A percentile compares a stretch with the other conserved stretches of the same genome.
Conservation (phyloP, 1,140 invertebrate genomes). For the Drosophila mayri region DNA sequence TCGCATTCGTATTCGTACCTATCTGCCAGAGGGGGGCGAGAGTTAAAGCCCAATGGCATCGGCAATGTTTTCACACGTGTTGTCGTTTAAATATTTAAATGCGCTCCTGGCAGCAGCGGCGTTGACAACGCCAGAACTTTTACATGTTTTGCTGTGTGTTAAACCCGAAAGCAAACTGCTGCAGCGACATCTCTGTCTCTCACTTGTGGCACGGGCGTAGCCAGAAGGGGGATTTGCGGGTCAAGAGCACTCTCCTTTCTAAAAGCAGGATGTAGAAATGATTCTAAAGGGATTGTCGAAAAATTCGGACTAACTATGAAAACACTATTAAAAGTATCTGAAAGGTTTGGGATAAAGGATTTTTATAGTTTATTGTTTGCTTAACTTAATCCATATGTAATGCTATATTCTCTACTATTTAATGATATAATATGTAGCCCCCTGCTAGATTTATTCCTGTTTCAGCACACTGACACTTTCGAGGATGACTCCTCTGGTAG, state of each 20-base stretch:
- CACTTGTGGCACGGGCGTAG: conserved; percentile 10
- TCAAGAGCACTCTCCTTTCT: neutral
- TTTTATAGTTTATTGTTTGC: too few species aligned
- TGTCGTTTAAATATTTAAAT: conserved; percentile 82
- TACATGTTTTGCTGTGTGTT: conserved; percentile 78
- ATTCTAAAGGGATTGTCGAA: neutral
- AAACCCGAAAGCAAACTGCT: conserved; percentile 77
- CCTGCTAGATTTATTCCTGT: conserved; percentile 4
- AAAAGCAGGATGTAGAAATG: neutral
- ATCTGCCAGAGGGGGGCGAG: neutral
- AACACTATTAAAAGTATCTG: too few species aligned
- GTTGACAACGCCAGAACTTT: conserved; percentile 68
- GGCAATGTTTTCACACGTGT: conserved; percentile 80
- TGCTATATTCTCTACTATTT: neutral
- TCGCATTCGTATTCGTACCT: neutral
- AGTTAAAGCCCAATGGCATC: conserved; percentile 60
- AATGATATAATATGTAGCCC: neutral
- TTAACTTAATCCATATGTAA: too few species aligned
- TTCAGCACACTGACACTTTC: conserved; percentile 24
- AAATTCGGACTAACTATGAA: too few species aligned
- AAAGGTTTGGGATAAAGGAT: too few species aligned
- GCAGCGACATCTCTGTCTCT: conserved; percentile 49
- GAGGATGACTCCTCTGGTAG: conserved; percentile 45
- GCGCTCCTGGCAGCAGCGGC: conserved; percentile 70
- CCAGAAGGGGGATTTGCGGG: neutral